These are phyloP conservation scores for Silurus glanis DNA, from an alignment of 2,113 vertebrate genomes.

Conservation along the genomic window DNA sequence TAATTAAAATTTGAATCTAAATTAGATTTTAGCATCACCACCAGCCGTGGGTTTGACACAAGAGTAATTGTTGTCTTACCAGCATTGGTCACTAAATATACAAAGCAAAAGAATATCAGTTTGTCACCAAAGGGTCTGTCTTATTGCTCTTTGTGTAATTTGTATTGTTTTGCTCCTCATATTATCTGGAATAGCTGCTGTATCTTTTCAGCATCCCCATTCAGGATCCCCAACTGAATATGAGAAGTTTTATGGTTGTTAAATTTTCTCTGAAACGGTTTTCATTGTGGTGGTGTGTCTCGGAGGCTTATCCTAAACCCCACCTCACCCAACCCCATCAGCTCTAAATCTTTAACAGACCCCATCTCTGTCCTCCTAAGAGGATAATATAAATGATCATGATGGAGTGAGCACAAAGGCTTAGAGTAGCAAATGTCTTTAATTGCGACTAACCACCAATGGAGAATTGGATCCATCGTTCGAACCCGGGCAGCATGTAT, in stretches of 20 bases:
- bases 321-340: neutral
- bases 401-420: neutral
- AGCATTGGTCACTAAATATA: neutral
- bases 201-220: neutral
- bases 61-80: neutral
- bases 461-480: neutral
- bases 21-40: neutral
- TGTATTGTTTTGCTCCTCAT: neutral
- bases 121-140: neutral
- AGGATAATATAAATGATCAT: constrained; percentile 11
- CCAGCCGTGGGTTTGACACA: neutral
- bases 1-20: too few relatives aligned
- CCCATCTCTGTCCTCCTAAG: neutral
- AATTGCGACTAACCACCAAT: neutral
- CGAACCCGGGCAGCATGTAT: neutral
- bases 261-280: neutral
- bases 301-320: neutral
- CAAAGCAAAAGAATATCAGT: neutral
- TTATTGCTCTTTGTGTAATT: neutral
- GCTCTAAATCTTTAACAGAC: constrained; percentile 25
- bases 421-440: neutral
- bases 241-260: neutral
- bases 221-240: neutral
- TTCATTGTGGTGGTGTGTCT: neutral
- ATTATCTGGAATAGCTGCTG: neutral